These are phyloP conservation scores for Microtus pennsylvanicus DNA, from an alignment of 2,113 vertebrate genomes.

Conservation along the genomic window DNA sequence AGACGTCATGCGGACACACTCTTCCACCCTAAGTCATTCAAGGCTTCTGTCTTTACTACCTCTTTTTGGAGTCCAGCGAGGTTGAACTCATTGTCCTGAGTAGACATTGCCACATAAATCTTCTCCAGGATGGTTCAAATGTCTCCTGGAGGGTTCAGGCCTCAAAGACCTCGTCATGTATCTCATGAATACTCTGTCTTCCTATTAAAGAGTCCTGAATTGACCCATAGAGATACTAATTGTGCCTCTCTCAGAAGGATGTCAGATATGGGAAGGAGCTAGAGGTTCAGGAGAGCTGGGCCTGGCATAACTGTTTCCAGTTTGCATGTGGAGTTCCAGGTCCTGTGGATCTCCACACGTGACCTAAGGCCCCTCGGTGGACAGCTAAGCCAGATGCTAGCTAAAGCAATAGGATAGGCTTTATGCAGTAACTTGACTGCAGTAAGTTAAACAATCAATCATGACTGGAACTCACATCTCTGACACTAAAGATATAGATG, in stretches of 20 bases:
- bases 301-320: not conserved
- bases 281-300: not conserved
- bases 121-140: not conserved
- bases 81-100: rapidly evolving
- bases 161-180: rapidly evolving
- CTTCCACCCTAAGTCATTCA: rapidly evolving
- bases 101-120: not conserved
- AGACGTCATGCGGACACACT: rapidly evolving
- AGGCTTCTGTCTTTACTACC: too few relatives aligned
- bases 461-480: not conserved
- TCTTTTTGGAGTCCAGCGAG: not conserved
- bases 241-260: not conserved
- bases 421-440: not conserved
- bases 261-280: not conserved
- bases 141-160: rapidly evolving
- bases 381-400: rapidly evolving
- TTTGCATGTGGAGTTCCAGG: rapidly evolving
- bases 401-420: not conserved
- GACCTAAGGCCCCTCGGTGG: not conserved
- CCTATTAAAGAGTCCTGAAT: not conserved
- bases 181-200: not conserved
- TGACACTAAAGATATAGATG: not conserved
- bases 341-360: rapidly evolving
- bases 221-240: rapidly evolving
- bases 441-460: not conserved